Conservation (phyloP, 2,888 invertebrate genomes). For the Phaonia tiefii region DNA sequence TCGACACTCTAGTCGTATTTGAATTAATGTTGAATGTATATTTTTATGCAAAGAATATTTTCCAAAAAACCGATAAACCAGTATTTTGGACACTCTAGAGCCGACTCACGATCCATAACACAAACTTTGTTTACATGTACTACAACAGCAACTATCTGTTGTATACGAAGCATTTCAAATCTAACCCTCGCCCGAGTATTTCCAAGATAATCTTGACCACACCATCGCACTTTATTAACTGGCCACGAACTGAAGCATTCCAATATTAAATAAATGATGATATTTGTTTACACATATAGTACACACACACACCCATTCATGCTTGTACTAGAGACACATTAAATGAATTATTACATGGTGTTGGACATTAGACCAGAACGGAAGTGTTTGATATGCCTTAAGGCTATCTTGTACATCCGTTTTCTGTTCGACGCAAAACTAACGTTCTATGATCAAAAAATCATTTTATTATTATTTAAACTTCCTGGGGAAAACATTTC, state of each 20-base stretch:
- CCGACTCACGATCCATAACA: too few relatives aligned
- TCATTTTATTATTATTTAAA: constrained; percentile 59
- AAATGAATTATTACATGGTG: constrained; percentile 54
- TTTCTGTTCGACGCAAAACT: constrained; percentile 36
- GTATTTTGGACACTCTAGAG: too few relatives aligned
- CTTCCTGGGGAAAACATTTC: constrained; percentile 58
- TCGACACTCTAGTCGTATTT: too few relatives aligned
- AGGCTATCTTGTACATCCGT: constrained; percentile 57
- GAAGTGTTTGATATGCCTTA: constrained; percentile 64
- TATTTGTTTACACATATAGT: constrained; percentile 7
- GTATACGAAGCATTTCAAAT: too few relatives aligned
- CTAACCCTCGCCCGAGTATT: too few relatives aligned
- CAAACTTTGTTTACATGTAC: too few relatives aligned
- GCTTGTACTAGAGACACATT: constrained; percentile 3
- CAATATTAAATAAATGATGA: not conserved
- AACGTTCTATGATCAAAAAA: constrained; percentile 45
- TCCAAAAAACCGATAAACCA: too few relatives aligned
- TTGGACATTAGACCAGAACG: constrained; percentile 56
- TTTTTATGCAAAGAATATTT: not conserved
- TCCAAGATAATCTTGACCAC: not conserved
- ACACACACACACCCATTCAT: constrained; percentile 14
- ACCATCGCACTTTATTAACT: not conserved
- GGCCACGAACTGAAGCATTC: not conserved
- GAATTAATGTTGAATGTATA: too few relatives aligned
- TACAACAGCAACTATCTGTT: too few relatives aligned